These are phyloP conservation scores for Rhinolophus sinicus DNA, from an alignment of 2,113 vertebrate genomes.

Conservation along the genomic window DNA sequence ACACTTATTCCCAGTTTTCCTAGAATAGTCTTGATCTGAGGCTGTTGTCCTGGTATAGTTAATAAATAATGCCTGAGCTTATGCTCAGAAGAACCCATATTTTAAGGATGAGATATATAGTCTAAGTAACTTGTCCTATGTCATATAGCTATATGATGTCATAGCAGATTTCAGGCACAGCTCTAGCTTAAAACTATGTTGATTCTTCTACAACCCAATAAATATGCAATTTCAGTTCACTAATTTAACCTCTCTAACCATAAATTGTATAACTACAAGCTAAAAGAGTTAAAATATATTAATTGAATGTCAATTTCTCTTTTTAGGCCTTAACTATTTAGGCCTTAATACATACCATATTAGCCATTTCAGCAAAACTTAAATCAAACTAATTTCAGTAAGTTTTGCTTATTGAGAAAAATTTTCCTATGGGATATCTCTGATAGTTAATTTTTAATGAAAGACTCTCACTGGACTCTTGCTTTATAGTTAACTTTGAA, in stretches of 20 bases:
- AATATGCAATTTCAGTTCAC: not conserved
- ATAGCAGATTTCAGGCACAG: not conserved
- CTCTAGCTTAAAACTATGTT: not conserved
- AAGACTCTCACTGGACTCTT: not conserved
- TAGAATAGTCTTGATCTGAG: not conserved
- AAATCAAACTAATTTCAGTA: not conserved
- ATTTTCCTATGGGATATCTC: not conserved
- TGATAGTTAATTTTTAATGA: slow-evolving; percentile 32
- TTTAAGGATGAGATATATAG: not conserved
- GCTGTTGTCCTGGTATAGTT: not conserved
- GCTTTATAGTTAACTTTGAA: not conserved
- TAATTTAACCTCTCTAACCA: not conserved
- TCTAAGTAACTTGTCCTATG: not conserved
- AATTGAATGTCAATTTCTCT: not conserved
- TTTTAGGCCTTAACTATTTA: not conserved
- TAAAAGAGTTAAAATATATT: not conserved
- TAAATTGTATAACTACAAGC: not conserved
- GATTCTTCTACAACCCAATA: not conserved
- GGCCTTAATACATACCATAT: not conserved
- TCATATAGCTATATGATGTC: not conserved
- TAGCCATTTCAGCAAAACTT: not conserved
- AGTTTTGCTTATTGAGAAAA: not conserved
- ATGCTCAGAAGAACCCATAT: not conserved
- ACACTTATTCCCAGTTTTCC: not conserved
- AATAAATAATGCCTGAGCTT: not conserved